A percentile compares a stretch with the other conserved stretches of the same genome.
These are phyloP conservation scores for Pterostichus niger DNA, from an alignment of 2,888 invertebrate genomes.

Conservation along the genomic window DNA sequence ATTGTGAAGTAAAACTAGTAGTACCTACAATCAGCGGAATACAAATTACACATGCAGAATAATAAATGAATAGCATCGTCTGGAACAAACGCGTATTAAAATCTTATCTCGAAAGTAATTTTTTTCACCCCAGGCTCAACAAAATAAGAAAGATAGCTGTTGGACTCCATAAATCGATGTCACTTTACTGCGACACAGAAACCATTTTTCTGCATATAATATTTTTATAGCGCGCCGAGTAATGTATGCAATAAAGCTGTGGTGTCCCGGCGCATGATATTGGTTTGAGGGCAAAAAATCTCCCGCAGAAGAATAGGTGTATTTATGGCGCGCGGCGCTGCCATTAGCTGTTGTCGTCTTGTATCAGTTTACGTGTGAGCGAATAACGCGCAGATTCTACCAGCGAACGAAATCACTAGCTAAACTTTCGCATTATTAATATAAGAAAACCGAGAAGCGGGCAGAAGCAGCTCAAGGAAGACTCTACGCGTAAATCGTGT, in stretches of 20 bases:
- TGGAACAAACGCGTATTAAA: slow-evolving; percentile 39
- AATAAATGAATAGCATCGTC: slow-evolving; percentile 39
- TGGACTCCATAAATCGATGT: slow-evolving; percentile 60
- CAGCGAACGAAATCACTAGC: slow-evolving; percentile 5
- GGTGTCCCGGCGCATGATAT: slow-evolving; percentile 46
- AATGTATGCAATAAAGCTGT: slow-evolving; percentile 60
- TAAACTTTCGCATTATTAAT: slow-evolving; percentile 45
- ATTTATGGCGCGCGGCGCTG: neutral
- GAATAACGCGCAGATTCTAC: slow-evolving; percentile 8
- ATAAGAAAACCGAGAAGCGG: neutral
- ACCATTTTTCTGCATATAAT: slow-evolving; percentile 62
- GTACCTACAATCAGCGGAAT: neutral
- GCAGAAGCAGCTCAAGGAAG: no score
- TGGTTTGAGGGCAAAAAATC: slow-evolving; percentile 49
- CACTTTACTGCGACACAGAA: slow-evolving; percentile 55
- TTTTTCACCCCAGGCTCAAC: slow-evolving; percentile 49
- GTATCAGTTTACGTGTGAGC: slow-evolving; percentile 59
- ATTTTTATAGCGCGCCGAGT: slow-evolving; percentile 57
- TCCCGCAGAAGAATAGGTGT: slow-evolving; percentile 44
- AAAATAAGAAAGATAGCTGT: slow-evolving; percentile 58
- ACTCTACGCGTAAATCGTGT: no score
- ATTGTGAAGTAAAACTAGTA: neutral
- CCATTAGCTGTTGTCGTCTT: slow-evolving; percentile 58
- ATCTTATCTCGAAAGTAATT: slow-evolving; percentile 48
- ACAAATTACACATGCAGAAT: slow-evolving; percentile 46